Percentiles rank a stretch among this genome's conserved stretches.
phyloP scores from a whole-genome alignment of 1,140 invertebrate species.

The Ostrea edulis region DNA sequence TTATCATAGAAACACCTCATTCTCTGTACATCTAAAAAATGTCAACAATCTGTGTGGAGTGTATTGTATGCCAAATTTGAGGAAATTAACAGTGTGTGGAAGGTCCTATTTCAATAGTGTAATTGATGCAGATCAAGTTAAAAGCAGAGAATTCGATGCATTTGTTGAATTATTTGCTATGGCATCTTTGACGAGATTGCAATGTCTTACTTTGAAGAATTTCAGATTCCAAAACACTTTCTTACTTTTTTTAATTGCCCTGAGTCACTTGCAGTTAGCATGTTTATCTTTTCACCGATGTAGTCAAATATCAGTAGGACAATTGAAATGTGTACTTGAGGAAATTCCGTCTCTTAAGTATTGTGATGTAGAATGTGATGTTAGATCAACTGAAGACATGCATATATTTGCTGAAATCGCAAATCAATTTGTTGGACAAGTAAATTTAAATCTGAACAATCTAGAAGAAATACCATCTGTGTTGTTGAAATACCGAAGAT shows the following conservation, averaged over 20 bases:
- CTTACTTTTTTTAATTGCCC: not conserved
- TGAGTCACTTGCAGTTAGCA: not conserved
- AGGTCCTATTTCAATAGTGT: not conserved
- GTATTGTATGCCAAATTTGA: not conserved
- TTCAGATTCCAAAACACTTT: not conserved
- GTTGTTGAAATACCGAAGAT: not conserved
- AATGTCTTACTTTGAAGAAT: not conserved
- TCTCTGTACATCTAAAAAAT: not conserved
- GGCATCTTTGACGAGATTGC: not conserved
- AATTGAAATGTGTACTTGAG: slow-evolving; percentile 18
- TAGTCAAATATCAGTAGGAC: not conserved
- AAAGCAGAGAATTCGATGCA: not conserved
- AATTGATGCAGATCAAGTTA: not conserved
- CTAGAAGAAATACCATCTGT: not conserved
- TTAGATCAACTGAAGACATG: not conserved
- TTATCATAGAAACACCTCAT: not conserved
- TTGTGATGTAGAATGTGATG: not conserved
- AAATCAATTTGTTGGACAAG: slow-evolving; percentile 11
- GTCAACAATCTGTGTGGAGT: not conserved
- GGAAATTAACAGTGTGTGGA: not conserved
- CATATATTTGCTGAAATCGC: slow-evolving; percentile 6
- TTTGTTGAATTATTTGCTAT: not conserved
- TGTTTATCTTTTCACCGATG: not conserved
- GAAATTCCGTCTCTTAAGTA: not conserved
- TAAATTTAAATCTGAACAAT: not conserved